Base-by-base conservation (phyloP, 2,113 vertebrate genomes). In the Corapipo altera region DNA sequence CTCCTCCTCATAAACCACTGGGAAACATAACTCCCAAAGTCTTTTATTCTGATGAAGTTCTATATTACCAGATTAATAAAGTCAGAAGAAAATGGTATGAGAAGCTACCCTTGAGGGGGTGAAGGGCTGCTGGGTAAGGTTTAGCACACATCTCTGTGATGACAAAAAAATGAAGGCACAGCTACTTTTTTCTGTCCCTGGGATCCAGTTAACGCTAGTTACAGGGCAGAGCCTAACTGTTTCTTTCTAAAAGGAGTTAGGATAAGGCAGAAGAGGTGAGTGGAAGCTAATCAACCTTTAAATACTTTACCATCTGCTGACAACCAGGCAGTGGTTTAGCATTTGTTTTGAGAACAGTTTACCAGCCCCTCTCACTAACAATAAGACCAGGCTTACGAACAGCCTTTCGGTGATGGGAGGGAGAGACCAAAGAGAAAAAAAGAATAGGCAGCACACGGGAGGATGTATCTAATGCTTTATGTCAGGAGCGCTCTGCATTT, bases 231-330 rank as follows among this genome's bases (percentile, higher is more conserved):
- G 51, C 37, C 35, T 95, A 94, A 66, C 64, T 15, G 49, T 55
- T 85, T 92, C 81, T 59, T 74, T 74, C 65, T 88, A 57, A 69
- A 74, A 64, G 33, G 26, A 77, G 30, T 27, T 19, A 41, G 73
- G 67, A 83, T 39, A 87, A 90, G 52, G 87, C 71, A 92, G 46
- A 92, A 88, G 73, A 86, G 64, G 85, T 52, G 59, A 73, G 72
- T 67, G 71, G 70, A 89, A 91, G 93, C 88, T 83, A 90, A 88
- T 69, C 49, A 79, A 66, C 82, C 78, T 73, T 82, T 71, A 80
- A 65, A 82, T 41, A 64, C 87, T 87, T 72, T 48, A 74, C 89
- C 71, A 89, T 92, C 95, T 96, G 91, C 83, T 88, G 76, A 74
- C 33, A 81, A 52, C 51, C 55, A 61, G 78, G 73, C 73, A 93